Base-by-base conservation (phyloP, 1,140 invertebrate genomes). In the Drosophila busckii region DNA sequence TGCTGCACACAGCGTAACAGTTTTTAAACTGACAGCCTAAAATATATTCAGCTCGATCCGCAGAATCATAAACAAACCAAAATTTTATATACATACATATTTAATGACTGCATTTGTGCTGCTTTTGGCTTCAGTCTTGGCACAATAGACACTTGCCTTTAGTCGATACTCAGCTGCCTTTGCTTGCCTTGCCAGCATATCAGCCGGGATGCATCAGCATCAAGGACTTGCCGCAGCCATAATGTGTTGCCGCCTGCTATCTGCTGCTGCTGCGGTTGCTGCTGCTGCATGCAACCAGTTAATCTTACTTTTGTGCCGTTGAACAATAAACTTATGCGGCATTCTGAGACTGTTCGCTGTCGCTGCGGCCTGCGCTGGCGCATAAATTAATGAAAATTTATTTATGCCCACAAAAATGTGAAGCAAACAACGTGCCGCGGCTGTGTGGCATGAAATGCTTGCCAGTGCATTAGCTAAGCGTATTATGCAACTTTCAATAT, bases 321-420 rank as follows among this genome's bases (percentile, higher is more conserved):
- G 38, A 28, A 23, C n/a, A n/a, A n/a, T n/a, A 78, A 76, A 76
- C 71, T 76, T 78, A 78, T 76, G 67, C 73, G 54, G 28, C 45
- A 52, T 10, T 16, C 15, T 29, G 6, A 32, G 31, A 15, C 19
- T 20, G 12, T n/a, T n/a, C 60, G 62, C 32, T 55, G 48, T 38
- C 3, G 4, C 26, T 22, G 56, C 61, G 41, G 32, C 48, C 40
- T 64, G n/a, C 31, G 55, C 55, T 28, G 37, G 38, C 58, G 50
- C 69, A 80, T 80, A 80, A 80, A 80, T 80, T 80, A 80, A 80
- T 80, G 73, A 80, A 55, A 73, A 80, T 80, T 80, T 78, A 78
- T 78, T 80, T 80, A 80, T 80, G 54, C 60, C 56, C 38, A 58
- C 44, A 55, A 68, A 80, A 68, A 70, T 68, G 45, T 71, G 64